Conservation (phyloP, 2,797 vertebrate species). For the Oreochromis mossambicus region DNA sequence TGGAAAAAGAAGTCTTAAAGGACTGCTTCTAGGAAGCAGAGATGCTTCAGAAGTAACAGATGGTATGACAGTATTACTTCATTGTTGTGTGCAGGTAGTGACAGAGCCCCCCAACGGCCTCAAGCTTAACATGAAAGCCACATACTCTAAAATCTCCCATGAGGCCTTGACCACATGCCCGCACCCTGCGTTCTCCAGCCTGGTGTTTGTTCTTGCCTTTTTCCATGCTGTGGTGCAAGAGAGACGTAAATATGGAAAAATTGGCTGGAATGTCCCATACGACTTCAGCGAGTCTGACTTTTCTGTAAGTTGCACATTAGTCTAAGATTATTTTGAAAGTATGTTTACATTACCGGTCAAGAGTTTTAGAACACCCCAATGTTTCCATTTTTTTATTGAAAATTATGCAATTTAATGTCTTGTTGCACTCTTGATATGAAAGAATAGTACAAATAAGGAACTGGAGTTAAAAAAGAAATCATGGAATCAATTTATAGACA, state of each 20-base stretch:
- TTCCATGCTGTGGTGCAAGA: slow-evolving; percentile 98
- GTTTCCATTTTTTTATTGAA: neutral
- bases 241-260: slow-evolving; percentile 94
- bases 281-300: slow-evolving; percentile 99
- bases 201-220: slow-evolving; percentile 91
- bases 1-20: neutral
- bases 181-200: slow-evolving; percentile 84
- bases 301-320: slow-evolving; percentile 70
- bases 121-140: slow-evolving; percentile 93
- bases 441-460: neutral
- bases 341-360: neutral
- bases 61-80: neutral
- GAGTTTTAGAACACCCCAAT: neutral
- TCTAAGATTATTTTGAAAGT: neutral
- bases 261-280: slow-evolving; percentile 92
- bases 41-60: neutral
- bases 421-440: neutral
- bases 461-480: neutral
- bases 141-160: slow-evolving; percentile 86
- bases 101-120: slow-evolving; percentile 94
- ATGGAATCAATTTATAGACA: neutral
- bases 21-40: neutral
- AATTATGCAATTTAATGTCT: neutral
- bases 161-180: slow-evolving; percentile 81
- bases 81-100: slow-evolving; percentile 81